These are phyloP conservation scores for Oryzias curvinotus DNA, from an alignment of 2,113 vertebrate species.

Conservation along the genomic window DNA sequence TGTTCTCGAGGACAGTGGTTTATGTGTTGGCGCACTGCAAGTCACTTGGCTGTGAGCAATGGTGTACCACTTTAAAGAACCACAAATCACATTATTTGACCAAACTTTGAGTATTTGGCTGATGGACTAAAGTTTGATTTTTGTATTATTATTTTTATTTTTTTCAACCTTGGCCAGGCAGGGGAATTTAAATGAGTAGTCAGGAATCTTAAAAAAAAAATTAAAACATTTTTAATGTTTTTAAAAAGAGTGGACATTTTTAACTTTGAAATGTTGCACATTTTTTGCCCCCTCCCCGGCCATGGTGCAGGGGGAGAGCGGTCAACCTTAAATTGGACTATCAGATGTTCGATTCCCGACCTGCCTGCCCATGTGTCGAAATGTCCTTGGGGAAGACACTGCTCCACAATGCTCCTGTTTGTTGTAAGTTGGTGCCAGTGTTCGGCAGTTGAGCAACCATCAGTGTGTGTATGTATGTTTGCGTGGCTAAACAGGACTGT, in stretches of 20 bases:
- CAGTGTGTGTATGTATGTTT: too few species aligned
- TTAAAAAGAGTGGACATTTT: background rate
- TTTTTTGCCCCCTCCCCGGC: too few species aligned
- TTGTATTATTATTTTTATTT: slow-evolving; percentile 35
- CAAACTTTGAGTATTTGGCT: slow-evolving; percentile 45
- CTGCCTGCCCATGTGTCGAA: too few species aligned
- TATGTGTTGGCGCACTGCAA: slow-evolving; percentile 57
- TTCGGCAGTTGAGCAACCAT: too few species aligned
- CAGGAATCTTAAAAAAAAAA: slow-evolving; percentile 31
- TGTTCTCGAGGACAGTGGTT: slow-evolving; percentile 51
- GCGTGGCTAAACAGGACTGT: too few species aligned
- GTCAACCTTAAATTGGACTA: too few species aligned
- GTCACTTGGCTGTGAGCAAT: slow-evolving; percentile 50
- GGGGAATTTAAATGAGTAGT: slow-evolving; percentile 17
- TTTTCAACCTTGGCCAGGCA: slow-evolving; percentile 23
- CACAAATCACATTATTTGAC: slow-evolving; percentile 45
- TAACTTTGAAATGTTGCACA: too few species aligned
- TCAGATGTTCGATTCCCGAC: too few species aligned
- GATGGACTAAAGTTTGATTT: slow-evolving; percentile 42
- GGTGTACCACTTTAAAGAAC: slow-evolving; percentile 43
- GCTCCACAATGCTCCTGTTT: too few species aligned
- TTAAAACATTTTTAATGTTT: background rate
- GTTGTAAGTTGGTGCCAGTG: too few species aligned
- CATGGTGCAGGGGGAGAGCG: too few species aligned
- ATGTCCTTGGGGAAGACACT: too few species aligned